Evolutionary conservation across 2,797 vertebrate genomes (phyloP).

Genomic region (Gymnodraco acuticeps): DNA sequence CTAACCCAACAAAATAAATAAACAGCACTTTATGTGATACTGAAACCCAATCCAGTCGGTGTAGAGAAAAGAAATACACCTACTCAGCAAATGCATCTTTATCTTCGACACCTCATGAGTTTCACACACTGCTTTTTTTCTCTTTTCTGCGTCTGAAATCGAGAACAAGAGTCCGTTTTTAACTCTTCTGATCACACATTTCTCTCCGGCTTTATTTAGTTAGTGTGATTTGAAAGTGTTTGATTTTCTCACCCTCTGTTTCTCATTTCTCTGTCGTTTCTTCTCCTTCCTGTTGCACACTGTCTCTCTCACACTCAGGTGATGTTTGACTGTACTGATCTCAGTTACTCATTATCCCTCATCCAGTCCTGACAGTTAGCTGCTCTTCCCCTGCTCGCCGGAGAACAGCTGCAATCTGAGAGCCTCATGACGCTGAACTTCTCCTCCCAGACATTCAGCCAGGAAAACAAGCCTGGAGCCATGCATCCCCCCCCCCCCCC

Average conservation of each 20-base stretch:
- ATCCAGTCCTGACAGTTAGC: conserved; percentile 36
- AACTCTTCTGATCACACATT: conserved; percentile 28
- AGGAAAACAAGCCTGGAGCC: conserved; percentile 37
- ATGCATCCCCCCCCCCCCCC: conserved; percentile 9
- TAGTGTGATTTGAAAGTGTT: conserved; percentile 29
- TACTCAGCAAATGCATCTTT: conserved; percentile 38
- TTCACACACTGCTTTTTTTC: conserved; percentile 11
- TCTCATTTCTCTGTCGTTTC: conserved; percentile 34
- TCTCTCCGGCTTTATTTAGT: conserved; percentile 30
- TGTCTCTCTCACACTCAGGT: conserved; percentile 21
- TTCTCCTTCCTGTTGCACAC: conserved; percentile 30
- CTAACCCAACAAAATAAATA: conserved; percentile 33
- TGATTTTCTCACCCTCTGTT: conserved; percentile 32
- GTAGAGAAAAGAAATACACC: conserved; percentile 23
- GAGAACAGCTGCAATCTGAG: conserved; percentile 35
- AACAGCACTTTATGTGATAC: conserved; percentile 34
- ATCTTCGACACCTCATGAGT: conserved; percentile 31
- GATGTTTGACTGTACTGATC: conserved; percentile 19
- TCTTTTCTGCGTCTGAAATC: conserved; percentile 13
- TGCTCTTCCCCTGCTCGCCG: conserved; percentile 32
- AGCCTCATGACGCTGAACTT: conserved; percentile 37
- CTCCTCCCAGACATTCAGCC: conserved; percentile 35
- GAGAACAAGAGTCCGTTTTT: conserved; percentile 15
- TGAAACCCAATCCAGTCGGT: conserved; percentile 40
- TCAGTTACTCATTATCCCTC: conserved; percentile 52